Conservation (phyloP, 2,797 vertebrate species). For the Psittacula echo region DNA sequence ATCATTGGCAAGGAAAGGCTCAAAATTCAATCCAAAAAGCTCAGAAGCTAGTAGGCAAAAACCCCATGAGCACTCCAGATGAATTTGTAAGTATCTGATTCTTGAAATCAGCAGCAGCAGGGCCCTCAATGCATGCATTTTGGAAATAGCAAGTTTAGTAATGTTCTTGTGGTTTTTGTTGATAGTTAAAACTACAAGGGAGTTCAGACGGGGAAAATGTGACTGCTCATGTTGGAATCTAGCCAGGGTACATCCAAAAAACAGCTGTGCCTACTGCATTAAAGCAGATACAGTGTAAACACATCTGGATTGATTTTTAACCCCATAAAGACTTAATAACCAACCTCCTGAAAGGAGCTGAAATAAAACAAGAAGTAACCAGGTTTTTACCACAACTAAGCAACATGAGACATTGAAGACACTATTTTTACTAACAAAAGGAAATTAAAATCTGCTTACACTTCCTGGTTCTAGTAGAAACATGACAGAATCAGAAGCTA, state of each 20-base stretch:
- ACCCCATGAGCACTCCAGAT: accelerated
- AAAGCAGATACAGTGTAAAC: conserved; percentile 23
- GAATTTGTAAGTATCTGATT: neutral
- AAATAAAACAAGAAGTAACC: neutral
- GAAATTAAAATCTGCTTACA: neutral
- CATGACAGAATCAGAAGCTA: neutral
- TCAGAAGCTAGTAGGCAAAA: neutral
- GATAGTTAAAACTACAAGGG: conserved; percentile 11
- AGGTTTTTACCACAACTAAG: neutral
- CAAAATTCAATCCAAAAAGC: neutral
- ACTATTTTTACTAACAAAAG: neutral
- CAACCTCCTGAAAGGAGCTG: neutral
- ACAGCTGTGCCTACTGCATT: conserved; percentile 50
- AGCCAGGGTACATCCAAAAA: conserved; percentile 21
- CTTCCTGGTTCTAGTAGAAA: conserved; percentile 16
- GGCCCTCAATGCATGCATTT: neutral
- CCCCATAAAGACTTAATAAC: conserved; percentile 9
- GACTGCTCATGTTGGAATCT: neutral
- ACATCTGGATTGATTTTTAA: conserved; percentile 58
- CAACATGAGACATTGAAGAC: neutral
- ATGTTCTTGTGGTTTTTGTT: neutral
- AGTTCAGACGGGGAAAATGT: conserved; percentile 21
- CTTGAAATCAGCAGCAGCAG: neutral
- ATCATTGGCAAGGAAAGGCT: neutral
- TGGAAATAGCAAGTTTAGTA: neutral